These are phyloP conservation scores for Phyllotreta cruciferae DNA, from an alignment of 2,888 invertebrate genomes.

Conservation along the genomic window DNA sequence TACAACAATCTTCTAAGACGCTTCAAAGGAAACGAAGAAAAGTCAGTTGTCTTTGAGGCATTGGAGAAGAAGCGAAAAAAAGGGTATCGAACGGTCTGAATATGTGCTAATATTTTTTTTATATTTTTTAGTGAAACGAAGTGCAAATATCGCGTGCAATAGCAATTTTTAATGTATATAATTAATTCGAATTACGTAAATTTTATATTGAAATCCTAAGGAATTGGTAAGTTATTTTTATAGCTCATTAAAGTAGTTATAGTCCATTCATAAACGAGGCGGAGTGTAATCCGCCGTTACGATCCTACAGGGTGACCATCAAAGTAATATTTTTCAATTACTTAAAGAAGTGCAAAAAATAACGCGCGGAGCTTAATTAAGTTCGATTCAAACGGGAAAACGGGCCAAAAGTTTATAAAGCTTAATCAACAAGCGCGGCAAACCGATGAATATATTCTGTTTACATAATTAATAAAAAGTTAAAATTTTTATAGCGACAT, in stretches of 20 bases:
- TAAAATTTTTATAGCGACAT: constrained; percentile 52
- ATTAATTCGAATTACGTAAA: background rate
- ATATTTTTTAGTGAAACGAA: constrained; percentile 28
- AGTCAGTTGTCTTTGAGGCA: constrained; percentile 34
- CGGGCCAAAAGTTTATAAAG: constrained; percentile 20
- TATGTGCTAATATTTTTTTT: constrained; percentile 36
- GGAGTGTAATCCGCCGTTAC: no score
- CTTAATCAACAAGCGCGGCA: constrained; percentile 20
- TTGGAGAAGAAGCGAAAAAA: constrained; percentile 25
- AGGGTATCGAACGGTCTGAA: constrained; percentile 22
- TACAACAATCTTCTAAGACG: constrained; percentile 33
- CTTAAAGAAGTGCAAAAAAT: background rate
- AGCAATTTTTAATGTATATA: constrained; percentile 5
- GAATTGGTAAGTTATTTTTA: no score
- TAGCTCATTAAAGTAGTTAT: no score
- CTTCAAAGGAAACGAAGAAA: constrained; percentile 5
- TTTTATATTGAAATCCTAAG: no score
- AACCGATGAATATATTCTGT: constrained; percentile 44
- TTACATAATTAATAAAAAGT: constrained; percentile 53
- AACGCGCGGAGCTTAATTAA: background rate
- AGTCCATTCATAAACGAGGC: no score
- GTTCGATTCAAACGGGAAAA: constrained; percentile 17
- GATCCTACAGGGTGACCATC: no score
- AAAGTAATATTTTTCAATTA: no score
- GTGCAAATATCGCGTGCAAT: constrained; percentile 35